Percentiles rank a stretch among this genome's conserved stretches.
These are phyloP conservation scores for Turnix velox DNA, from an alignment of 2,113 vertebrate genomes.

Conservation along the genomic window DNA sequence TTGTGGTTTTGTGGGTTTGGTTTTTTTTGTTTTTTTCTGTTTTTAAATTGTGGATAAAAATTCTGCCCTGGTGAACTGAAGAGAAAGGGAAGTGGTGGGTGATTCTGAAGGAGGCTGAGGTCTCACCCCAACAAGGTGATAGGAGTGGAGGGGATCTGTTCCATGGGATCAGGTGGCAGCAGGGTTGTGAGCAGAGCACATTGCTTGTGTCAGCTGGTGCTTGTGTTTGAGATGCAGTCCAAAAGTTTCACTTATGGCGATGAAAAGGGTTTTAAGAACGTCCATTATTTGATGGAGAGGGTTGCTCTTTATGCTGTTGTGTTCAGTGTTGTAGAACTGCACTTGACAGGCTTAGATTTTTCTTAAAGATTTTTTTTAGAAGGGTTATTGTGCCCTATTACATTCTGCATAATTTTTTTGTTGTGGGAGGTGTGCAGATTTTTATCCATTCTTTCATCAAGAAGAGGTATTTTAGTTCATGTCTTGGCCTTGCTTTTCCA, in stretches of 20 bases:
- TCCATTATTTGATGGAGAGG: neutral
- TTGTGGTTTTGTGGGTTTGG: no score
- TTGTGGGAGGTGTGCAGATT: neutral
- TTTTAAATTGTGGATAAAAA: neutral
- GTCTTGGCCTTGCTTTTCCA: neutral
- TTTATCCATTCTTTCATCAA: neutral
- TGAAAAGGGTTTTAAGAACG: neutral
- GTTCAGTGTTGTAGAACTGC: neutral
- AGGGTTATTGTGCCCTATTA: neutral
- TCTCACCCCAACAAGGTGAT: neutral
- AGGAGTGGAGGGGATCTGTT: accelerated
- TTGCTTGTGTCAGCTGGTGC: neutral
- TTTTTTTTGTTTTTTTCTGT: neutral
- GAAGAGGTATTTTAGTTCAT: neutral
- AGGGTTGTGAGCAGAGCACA: neutral
- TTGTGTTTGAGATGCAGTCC: neutral
- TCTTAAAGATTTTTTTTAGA: neutral
- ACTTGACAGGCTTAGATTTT: neutral
- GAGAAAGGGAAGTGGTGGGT: neutral
- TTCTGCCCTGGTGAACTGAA: neutral
- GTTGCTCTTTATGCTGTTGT: neutral
- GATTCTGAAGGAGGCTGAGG: neutral
- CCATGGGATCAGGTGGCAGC: neutral
- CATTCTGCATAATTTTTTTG: neutral
- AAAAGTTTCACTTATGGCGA: neutral